Base-by-base conservation (phyloP, 1,140 invertebrate genomes). In the Dendroctonus ponderosae region DNA sequence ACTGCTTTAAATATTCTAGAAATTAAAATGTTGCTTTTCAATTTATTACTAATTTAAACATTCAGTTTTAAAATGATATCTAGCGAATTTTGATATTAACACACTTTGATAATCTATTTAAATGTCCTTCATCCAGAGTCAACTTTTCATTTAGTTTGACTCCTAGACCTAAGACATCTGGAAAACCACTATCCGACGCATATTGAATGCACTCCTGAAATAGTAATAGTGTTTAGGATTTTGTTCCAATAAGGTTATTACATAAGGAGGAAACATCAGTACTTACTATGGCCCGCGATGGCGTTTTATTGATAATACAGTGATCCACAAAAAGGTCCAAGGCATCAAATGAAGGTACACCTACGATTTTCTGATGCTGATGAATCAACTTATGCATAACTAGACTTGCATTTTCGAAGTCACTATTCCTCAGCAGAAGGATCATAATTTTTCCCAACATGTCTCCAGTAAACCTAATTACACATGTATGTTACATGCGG, bases 361-460 rank as follows among this genome's bases (percentile, higher is more conserved):
- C 85, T 11, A 84, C 75, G 48, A 86, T 79, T n/a, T 77, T 77
- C 64, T 81, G 76, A 63, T 82, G 79, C 48, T 80, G 73, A 63
- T 80, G 80, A 60, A 82, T 74, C 15, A 86, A 76, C 74, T 83
- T 83, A 5, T 79, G 72, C 56, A 86, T 79, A 5, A 86, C 76
- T 44, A 75, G 71, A 15, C 58, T 72, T 7, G 84, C 83, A 60
- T 82, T 80, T n/a, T 81, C 74, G 60, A 82, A 82, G 62, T 81
- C 74, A n/a, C 76, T 76, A 56, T 78, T 78, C 62, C 80, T 77
- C 7, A 84, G 73, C 11, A 80, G 73, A 8, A 86, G 43, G 0
- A 73, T 76, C 41, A 86, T 75, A 12, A 86, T 79, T 70, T 85
- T 80, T 9, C 85, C 83, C 8, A 87, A 70, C 77, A 86, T 83